These are phyloP conservation scores for Cheilosia grossa DNA, from an alignment of 2,888 invertebrate genomes.

Conservation along the genomic window DNA sequence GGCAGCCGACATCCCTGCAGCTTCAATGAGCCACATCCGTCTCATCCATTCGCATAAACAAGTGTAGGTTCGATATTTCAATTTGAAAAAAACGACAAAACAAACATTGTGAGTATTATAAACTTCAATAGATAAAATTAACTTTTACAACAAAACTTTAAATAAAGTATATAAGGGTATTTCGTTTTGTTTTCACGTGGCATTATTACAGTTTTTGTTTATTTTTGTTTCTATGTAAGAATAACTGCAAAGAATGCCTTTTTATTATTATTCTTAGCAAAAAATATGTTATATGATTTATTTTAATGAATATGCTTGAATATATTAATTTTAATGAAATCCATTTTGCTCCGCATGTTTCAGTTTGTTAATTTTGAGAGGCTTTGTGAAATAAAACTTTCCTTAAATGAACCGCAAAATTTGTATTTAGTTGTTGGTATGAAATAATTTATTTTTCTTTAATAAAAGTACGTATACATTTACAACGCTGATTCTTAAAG, in stretches of 20 bases:
- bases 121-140: conserved; percentile 24
- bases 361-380: conserved; percentile 10
- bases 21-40: conserved; percentile 22
- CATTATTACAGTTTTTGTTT: conserved; percentile 10
- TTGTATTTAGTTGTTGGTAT: conserved; percentile 42
- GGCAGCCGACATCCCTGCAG: conserved; percentile 18
- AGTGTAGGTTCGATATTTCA: conserved; percentile 59
- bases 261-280: too few relatives aligned
- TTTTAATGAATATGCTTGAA: too few relatives aligned
- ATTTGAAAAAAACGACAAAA: conserved; percentile 48
- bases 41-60: conserved; percentile 47
- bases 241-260: neutral
- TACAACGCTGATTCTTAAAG: neutral
- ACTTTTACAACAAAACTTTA: conserved; percentile 27
- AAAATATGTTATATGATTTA: too few relatives aligned
- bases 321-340: neutral
- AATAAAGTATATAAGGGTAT: conserved; percentile 1
- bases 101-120: conserved; percentile 69
- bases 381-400: conserved; percentile 10
- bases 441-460: conserved; percentile 42
- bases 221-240: neutral
- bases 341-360: neutral
- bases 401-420: conserved; percentile 16
- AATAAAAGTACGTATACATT: conserved; percentile 34
- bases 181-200: conserved; percentile 6